Conservation (phyloP, 1,140 invertebrate species). For the Trichonephila clavata region DNA sequence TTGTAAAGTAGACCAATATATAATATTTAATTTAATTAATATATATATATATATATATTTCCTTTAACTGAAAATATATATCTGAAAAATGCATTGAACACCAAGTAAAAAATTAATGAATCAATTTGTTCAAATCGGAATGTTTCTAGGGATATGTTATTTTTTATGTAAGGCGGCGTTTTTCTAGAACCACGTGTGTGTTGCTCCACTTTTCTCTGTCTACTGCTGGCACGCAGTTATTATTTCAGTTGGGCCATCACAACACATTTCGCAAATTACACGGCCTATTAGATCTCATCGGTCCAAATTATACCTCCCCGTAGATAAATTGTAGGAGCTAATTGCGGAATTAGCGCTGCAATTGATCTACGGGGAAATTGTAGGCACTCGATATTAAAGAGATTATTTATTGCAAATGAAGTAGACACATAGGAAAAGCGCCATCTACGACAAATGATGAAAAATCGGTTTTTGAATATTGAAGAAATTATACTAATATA, state of each 20-base stretch:
- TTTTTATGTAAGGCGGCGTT: no score
- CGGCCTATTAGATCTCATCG: conserved; percentile 56
- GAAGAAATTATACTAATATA: no score
- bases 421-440: not conserved
- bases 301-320: conserved; percentile 57
- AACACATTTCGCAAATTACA: conserved; percentile 56
- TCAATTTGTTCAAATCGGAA: no score
- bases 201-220: not conserved
- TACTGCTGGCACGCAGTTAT: conserved; percentile 9
- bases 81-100: no score
- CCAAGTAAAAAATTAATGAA: no score
- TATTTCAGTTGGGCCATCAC: not conserved
- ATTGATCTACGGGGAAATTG: conserved; percentile 3
- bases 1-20: no score
- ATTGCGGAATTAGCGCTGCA: conserved; percentile 51
- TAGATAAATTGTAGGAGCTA: conserved; percentile 58
- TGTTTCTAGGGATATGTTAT: no score
- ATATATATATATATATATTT: no score
- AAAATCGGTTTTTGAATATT: no score
- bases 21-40: no score
- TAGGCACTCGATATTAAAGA: not conserved
- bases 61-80: no score
- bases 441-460: not conserved
- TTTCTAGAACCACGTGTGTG: not conserved
- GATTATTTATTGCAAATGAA: not conserved